Evolutionary conservation across 2,113 vertebrate genomes (phyloP), one percentile per base, ranked within the genome.

Genomic region (Plotosus lineatus): DNA sequence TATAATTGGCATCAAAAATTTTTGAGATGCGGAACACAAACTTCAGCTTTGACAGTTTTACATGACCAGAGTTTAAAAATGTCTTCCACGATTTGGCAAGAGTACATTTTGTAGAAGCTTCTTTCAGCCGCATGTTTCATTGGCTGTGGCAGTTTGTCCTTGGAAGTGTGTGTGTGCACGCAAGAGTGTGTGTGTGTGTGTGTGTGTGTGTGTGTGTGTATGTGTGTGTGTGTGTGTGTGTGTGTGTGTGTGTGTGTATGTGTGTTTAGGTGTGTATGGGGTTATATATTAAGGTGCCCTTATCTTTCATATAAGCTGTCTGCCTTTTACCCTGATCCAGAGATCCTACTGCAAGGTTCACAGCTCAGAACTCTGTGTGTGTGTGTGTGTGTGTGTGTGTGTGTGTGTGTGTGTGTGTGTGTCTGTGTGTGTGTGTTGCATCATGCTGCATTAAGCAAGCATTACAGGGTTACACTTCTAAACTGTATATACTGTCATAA

Each of bases 121-220:
- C 21, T 66, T 77, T 72, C 38, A 33, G 55, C 65, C 72, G n/a
- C 38, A 48, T 11, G 12, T 44, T 23, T 76, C 51, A 72, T 66
- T 53, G 71, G 63, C 51, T 46, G 60, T 36, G 23, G 40, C 80
- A 76, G 55, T 85, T 31, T 79, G 76, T 76, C 79, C 79, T 81
- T 79, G 55, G n/a, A 33, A 83, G 66, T 33, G 46, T 72, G 68
- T 56, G 9, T 48, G 9, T 7, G n/a, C n/a, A n/a, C n/a, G n/a
- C n/a, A n/a, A n/a, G n/a, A n/a, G n/a, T 31, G 44, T 69, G 61
- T 42, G 53, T 72, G 71, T 78, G 65, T 42, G 33, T 73, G 68
- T 66, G 65, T 48, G 71, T 61, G 58, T 75, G 75, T 23, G 46
- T 40, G 66, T 33, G 46, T 72, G 68, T 56, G 9, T 48, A 11